A percentile compares a stretch with the other conserved stretches of the same genome.
phyloP scores from a whole-genome alignment of 1,140 invertebrate genomes.

The Pseudomyrmex concolor region DNA sequence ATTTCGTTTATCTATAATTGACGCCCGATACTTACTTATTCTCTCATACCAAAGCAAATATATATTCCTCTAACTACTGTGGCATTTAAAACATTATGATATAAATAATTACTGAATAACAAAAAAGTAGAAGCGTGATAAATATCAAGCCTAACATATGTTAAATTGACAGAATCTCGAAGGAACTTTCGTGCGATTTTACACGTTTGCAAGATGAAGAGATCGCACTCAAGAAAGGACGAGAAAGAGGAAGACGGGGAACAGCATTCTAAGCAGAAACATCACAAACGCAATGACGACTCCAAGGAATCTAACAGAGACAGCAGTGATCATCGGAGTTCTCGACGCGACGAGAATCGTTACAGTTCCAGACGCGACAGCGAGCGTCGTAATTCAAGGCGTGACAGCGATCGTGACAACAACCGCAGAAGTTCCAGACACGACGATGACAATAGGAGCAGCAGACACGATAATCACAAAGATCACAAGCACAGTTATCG shows the following conservation, averaged over 20 bases:
- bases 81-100: too few relatives aligned
- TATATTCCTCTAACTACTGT: too few relatives aligned
- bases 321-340: neutral
- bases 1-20: too few relatives aligned
- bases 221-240: slow-evolving; percentile 13
- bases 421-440: neutral
- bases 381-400: neutral
- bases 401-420: neutral
- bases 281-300: neutral
- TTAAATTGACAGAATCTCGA: neutral
- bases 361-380: neutral
- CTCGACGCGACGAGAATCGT: neutral
- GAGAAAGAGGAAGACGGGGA: slow-evolving; percentile 19
- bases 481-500: neutral
- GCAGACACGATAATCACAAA: neutral
- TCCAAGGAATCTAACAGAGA: neutral
- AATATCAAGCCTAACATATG: neutral
- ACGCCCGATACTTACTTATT: too few relatives aligned
- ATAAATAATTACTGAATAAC: too few relatives aligned
- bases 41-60: too few relatives aligned
- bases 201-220: slow-evolving; percentile 7
- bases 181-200: neutral
- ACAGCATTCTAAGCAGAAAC: slow-evolving; percentile 6
- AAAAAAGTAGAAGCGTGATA: neutral
- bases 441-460: neutral